Evolutionary conservation across 2,888 invertebrate species (phyloP), one percentile per base, ranked within the genome.

Genomic region (Hypercompe scribonia): DNA sequence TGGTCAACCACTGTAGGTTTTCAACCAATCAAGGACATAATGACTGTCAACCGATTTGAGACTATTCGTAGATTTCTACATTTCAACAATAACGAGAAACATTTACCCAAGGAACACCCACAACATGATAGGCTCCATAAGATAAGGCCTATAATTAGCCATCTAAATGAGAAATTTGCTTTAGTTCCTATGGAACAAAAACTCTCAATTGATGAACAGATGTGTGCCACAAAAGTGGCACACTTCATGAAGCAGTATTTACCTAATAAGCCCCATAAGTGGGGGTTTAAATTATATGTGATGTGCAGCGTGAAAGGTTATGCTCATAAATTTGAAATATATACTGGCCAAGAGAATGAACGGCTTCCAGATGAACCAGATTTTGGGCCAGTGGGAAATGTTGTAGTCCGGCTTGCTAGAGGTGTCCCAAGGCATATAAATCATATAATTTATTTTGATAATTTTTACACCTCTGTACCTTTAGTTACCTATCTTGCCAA

Each of bases 201-300:
- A 15, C 15, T 58, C 0, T 54, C n/a, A 0, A 54, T 87, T 68
- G 39, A 65, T 39, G 39, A 39, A 18, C 39, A 39, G 24, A 65
- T 39, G 65, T 65, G 65, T 18, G 1, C 65, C 1, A n/a, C 65
- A 2, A 65, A 65, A 10, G 21, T 65, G 1, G 39, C n/a, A 5
- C 39, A 65, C 31, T 65, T 65, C 31, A 65, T 88, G 72, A 87
- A 87, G 69, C 86, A 86, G 78, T 86, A 87, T 72, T 65, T 86
- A 61, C 84, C 84, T 58, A 87, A 87, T 68, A 89, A 87, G 79
- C 86, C 86, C 74, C 85, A 87, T 78, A 86, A 86, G 71, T 87
- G 86, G 86, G 65, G 87, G 69, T 87, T 84, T 80, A 87, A 87
- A 80, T 72, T 86, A 72, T 86, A 80, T 81, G 78, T 87, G 68